Evolutionary conservation across 2,888 invertebrate species (phyloP), one percentile per base, ranked within the genome.

Genomic region (Aproaerema taeniolella): DNA sequence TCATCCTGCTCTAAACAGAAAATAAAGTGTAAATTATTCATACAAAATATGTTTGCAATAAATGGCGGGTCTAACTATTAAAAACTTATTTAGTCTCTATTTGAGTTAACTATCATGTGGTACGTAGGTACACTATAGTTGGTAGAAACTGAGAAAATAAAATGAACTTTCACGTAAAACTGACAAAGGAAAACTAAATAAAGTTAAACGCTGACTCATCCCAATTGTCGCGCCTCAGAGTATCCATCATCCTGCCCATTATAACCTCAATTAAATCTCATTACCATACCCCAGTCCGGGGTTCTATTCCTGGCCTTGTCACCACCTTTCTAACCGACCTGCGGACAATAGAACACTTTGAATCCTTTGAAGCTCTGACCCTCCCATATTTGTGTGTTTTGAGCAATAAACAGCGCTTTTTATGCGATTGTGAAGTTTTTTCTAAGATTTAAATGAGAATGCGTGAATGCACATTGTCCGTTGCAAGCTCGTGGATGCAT

Each of bases 201-300:
- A n/a, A n/a, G n/a, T n/a, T n/a, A n/a, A n/a, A n/a, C 8, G 20
- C 20, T 55, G 57, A 65, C 68, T 81, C 82, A 83, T 54, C 51
- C 58, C 66, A 74, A 81, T 80, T 75, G 75, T 75, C 74, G 73
- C 77, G 79, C 77, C 78, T 67, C 41, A 41, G 48, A 51, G 53
- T 54, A 82, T 83, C 58, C 64, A 83, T 83, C 82, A 83, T 74
- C 46, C 66, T 61, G 65, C 61, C 75, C 66, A 85, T 86, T 85
- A 85, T 82, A 83, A 79, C 82, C 85, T 85, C 86, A 85, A 86
- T 86, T 86, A 86, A 83, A 86, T 80, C 79, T 73, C 67, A 86
- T 86, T 85, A 76, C 56, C 82, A 86, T 86, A 82, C 71, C 76
- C 66, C 65, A 61, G 64, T 61, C 43, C 50, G 49, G 52, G 70